A percentile compares a stretch with the other conserved stretches of the same genome.
phyloP scores from a whole-genome alignment of 2,113 vertebrate species.

The Albula goreensis region DNA sequence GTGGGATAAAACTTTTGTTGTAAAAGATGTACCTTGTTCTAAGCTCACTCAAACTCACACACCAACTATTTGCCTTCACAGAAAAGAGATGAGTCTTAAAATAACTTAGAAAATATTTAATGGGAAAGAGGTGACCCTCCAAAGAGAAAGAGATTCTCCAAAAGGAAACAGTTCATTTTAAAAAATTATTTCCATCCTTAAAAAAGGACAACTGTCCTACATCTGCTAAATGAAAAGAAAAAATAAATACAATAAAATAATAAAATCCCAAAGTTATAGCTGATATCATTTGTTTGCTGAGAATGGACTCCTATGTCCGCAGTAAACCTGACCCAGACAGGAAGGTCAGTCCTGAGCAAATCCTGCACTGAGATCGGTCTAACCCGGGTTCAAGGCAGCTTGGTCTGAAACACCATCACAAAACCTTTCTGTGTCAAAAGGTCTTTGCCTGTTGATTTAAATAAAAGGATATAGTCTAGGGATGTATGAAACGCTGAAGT shows the following conservation, averaged over 20 bases:
- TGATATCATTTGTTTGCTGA: background rate
- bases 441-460: constrained; percentile 65
- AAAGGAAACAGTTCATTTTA: background rate
- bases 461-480: constrained; percentile 78
- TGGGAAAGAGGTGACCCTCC: background rate
- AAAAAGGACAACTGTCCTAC: background rate
- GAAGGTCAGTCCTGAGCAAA: constrained; percentile 63
- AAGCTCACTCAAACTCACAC: background rate
- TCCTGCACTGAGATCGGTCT: constrained; percentile 43
- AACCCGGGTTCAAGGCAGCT: constrained; percentile 62
- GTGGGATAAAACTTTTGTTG: no score
- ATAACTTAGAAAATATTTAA: background rate
- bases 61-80: background rate
- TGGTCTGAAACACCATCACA: constrained; percentile 69
- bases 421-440: constrained; percentile 62
- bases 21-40: background rate
- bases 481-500: constrained; percentile 71
- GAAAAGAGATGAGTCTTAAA: background rate
- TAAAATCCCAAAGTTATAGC: background rate
- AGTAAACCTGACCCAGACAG: constrained; percentile 21
- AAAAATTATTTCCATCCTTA: background rate
- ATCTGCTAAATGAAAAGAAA: background rate
- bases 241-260: background rate
- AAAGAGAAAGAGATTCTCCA: background rate
- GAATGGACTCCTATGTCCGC: background rate